Evolutionary conservation across 2,797 vertebrate species (phyloP), one percentile per base, ranked within the genome.

Genomic region (Holocentrus rufus): DNA sequence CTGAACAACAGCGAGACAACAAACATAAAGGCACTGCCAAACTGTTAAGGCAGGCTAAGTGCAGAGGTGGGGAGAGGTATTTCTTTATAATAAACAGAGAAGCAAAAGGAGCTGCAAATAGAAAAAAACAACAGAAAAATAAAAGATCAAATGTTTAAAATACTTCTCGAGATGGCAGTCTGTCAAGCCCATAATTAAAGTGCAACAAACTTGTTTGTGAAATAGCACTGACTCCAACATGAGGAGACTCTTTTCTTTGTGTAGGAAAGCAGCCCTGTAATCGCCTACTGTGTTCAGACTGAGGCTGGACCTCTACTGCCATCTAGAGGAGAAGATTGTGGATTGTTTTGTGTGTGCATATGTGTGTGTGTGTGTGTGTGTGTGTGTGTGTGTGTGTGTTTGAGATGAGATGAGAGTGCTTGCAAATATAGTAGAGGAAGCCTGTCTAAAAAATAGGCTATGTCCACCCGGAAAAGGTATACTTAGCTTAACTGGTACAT

Each of bases 301-400:
- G 11, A 27, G 52, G 77, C 54, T 74, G 79, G 74, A 87, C 74
- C 83, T 90, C 20, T 90, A 84, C 85, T 76, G 22, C 92, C 93
- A 92, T 85, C 93, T 91, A 90, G 90, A 92, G 93, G 91, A 72
- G 5, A 31, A 11, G 6, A 6, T 3, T 18, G 3, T 17, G 34
- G 80, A 77, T 23, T 53, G 15, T n/a, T n/a, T n/a, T n/a, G n/a
- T n/a, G n/a, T n/a, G n/a, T n/a, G n/a, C n/a, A n/a, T n/a, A n/a
- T n/a, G n/a, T n/a, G n/a, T n/a, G n/a, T n/a, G n/a, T n/a, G n/a
- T n/a, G n/a, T n/a, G n/a, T n/a, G n/a, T n/a, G n/a, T n/a, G n/a
- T n/a, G n/a, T n/a, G n/a, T n/a, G n/a, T n/a, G n/a, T n/a, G n/a
- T n/a, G n/a, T n/a, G n/a, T n/a, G n/a, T n/a, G n/a, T n/a, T n/a